Percentiles rank a stretch among this genome's conserved stretches.
Evolutionary conservation across 2,797 vertebrate species (phyloP).

Genomic region (Megalops cyprinoides): DNA sequence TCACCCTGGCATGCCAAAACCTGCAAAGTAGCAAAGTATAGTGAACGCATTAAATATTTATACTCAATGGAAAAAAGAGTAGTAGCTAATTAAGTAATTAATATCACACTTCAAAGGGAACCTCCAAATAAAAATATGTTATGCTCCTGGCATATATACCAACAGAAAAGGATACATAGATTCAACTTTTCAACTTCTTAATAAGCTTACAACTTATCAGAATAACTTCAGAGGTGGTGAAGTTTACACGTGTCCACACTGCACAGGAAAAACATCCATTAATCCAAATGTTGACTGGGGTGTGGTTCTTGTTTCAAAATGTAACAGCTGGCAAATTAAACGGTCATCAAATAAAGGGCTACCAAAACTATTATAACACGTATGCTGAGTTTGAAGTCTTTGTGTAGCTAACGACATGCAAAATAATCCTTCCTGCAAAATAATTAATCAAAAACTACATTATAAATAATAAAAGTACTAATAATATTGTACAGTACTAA

Average conservation of each 20-base stretch:
- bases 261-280: not conserved
- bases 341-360: too few species aligned
- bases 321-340: too few species aligned
- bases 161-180: not conserved
- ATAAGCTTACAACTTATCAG: slow-evolving; percentile 2
- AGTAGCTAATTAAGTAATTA: slow-evolving; percentile 38
- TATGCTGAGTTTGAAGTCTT: too few species aligned
- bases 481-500: not conserved
- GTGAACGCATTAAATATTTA: slow-evolving; percentile 18
- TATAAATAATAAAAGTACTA: not conserved
- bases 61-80: slow-evolving; percentile 17
- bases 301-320: too few species aligned
- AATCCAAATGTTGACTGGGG: too few species aligned
- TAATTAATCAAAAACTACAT: not conserved
- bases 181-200: not conserved
- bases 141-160: not conserved
- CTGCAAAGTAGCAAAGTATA: not conserved
- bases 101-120: slow-evolving; percentile 33
- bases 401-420: too few species aligned
- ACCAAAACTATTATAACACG: too few species aligned
- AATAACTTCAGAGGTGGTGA: not conserved
- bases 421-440: too few species aligned
- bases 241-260: not conserved
- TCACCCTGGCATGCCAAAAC: not conserved
- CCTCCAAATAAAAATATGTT: not conserved